Percentiles rank a stretch among this genome's conserved stretches.
These are phyloP conservation scores for Pseudococcus longispinus DNA, from an alignment of 2,888 invertebrate genomes.

Conservation along the genomic window DNA sequence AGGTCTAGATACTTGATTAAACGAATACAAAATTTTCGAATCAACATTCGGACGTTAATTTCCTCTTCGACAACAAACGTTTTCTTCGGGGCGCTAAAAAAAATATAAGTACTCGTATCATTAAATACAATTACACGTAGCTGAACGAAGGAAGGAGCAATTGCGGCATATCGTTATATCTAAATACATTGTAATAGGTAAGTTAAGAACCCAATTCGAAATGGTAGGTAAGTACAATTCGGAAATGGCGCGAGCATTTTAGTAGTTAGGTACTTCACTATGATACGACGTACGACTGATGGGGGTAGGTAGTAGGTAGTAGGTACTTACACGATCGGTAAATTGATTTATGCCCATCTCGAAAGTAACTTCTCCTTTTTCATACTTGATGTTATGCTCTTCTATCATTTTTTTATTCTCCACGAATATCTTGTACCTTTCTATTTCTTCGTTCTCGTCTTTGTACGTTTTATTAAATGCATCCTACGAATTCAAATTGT, in stretches of 20 bases:
- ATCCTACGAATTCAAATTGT: background rate
- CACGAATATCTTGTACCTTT: slow-evolving; percentile 82
- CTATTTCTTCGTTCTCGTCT: slow-evolving; percentile 79
- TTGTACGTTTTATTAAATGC: slow-evolving; percentile 62
- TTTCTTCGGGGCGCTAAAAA: background rate
- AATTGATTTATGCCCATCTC: slow-evolving; percentile 80
- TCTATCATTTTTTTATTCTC: slow-evolving; percentile 86
- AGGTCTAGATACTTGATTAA: too few species aligned
- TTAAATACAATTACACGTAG: background rate
- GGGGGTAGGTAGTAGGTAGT: too few species aligned
- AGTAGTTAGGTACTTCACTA: background rate
- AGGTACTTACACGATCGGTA: slow-evolving; percentile 72
- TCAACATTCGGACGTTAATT: background rate
- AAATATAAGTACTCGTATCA: background rate
- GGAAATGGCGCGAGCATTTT: too few species aligned
- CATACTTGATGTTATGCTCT: slow-evolving; percentile 80
- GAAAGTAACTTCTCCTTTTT: slow-evolving; percentile 71
- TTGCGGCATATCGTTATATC: too few species aligned
- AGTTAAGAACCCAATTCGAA: too few species aligned
- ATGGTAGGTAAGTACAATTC: too few species aligned
- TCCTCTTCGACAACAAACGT: background rate
- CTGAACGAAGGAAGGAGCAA: too few species aligned
- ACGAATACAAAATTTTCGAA: background rate
- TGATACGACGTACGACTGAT: background rate
- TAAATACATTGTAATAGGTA: too few species aligned